These are phyloP conservation scores for Platycercus adscitus DNA, from an alignment of 2,113 vertebrate species.

Conservation along the genomic window DNA sequence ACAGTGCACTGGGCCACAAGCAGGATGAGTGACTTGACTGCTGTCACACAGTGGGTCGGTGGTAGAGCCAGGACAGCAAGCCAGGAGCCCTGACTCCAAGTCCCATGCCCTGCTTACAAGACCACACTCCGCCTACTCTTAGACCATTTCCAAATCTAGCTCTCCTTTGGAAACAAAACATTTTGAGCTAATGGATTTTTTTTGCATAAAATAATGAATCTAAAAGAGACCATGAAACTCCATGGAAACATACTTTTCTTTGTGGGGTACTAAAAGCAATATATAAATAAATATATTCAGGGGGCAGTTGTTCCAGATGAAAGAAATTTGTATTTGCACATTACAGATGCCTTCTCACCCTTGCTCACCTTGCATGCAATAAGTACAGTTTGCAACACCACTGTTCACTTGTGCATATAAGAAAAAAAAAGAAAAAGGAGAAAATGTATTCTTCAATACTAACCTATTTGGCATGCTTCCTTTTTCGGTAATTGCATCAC, in stretches of 20 bases:
- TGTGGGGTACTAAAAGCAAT: background rate
- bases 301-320: background rate
- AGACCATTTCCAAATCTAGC: background rate
- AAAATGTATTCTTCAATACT: slow-evolving; percentile 22
- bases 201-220: background rate
- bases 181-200: background rate
- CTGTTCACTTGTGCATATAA: background rate
- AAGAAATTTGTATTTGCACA: background rate
- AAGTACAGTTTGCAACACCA: background rate
- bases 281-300: background rate
- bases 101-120: background rate
- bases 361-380: background rate
- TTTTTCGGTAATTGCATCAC: slow-evolving; percentile 88
- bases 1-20: background rate
- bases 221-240: background rate
- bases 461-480: slow-evolving; percentile 88
- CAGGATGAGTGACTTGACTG: background rate
- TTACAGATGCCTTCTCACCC: background rate
- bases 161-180: background rate
- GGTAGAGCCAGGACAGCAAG: background rate
- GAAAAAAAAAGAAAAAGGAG: background rate
- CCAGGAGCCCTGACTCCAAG: background rate
- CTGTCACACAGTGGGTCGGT: background rate
- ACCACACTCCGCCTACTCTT: background rate
- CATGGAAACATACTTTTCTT: background rate